Percentiles rank a stretch among this genome's conserved stretches.
Evolutionary conservation across 2,797 vertebrate species (phyloP).

Genomic region (Simalia tracyae): DNA sequence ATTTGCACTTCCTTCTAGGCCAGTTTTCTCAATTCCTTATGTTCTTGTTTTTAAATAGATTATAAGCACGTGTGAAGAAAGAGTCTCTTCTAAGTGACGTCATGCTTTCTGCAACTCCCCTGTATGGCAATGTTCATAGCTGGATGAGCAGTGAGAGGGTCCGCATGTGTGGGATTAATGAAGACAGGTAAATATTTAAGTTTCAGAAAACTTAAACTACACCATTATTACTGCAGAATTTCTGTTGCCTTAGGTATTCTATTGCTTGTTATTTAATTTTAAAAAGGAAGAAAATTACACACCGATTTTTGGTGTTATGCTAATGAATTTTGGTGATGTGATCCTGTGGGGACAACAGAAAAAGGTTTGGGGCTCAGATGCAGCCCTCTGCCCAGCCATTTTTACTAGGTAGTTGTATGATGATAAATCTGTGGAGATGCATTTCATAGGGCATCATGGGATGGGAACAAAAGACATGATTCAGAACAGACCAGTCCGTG

Average conservation of each 20-base stretch:
- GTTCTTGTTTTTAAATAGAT: slow-evolving; percentile 65
- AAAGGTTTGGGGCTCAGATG: too few relatives aligned
- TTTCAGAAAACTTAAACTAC: slow-evolving; percentile 60
- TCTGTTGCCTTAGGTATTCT: neutral
- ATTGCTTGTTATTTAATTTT: too few relatives aligned
- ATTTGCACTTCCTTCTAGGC: slow-evolving; percentile 60
- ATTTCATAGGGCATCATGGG: neutral
- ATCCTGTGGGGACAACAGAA: too few relatives aligned
- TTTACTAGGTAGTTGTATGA: neutral
- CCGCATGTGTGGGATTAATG: slow-evolving; percentile 84
- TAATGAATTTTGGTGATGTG: too few relatives aligned
- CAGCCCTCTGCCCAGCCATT: too few relatives aligned
- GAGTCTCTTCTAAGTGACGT: slow-evolving; percentile 73
- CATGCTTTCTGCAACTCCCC: slow-evolving; percentile 85
- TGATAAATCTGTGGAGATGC: slow-evolving; percentile 30
- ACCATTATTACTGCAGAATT: slow-evolving; percentile 51
- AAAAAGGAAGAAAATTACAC: too few relatives aligned
- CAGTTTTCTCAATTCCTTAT: slow-evolving; percentile 66
- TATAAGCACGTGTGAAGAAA: slow-evolving; percentile 68
- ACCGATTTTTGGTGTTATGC: too few relatives aligned
- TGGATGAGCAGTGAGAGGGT: slow-evolving; percentile 85
- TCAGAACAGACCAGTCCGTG: slow-evolving; percentile 49
- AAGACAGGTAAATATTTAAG: slow-evolving; percentile 80
- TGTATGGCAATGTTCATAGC: slow-evolving; percentile 85
- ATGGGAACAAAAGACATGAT: neutral